Evolutionary conservation across 2,888 invertebrate species (phyloP), one percentile per base, ranked within the genome.

Genomic region (Heterodera filipjevi): DNA sequence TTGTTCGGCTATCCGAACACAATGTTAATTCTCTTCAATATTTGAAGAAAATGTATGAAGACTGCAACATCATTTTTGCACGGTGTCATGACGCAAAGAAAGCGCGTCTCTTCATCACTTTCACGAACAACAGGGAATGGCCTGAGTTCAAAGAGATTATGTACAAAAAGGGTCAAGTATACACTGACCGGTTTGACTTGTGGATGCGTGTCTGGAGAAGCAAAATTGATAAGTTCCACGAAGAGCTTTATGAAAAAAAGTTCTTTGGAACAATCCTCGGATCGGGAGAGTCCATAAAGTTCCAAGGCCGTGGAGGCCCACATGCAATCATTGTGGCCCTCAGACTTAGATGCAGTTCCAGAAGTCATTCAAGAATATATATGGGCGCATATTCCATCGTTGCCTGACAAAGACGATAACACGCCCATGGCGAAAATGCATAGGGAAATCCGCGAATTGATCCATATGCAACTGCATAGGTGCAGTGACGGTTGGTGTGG

Each of bases 221-320:
- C 39, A 72, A 72, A 72, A n/a, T 44, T 8, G 19, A 3, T 35
- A 32, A 39, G 14, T 59, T 72, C 46, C 35, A 39, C 22, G 3
- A 35, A 1, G 53, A 53, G 3, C 44, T 72, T 3, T 33, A 72
- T n/a, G 39, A 72, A 5, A 33, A 44, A 3, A 2, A 39, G 3
- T 53, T 72, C 32, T 72, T 72, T 44, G 73, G 73, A 6, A 72
- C 16, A 1, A 44, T 72, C 2, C 73, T 44, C 32, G 73, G 73
- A 0, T 72, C 32, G 6, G 73, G 53, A 22, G 39, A 72, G n/a
- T 53, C 53, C 2, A 39, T 72, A 46, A 46, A 72, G n/a, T 72
- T 72, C 33, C 71, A 71, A 71, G 49, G 49, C 14, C 44, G 71
- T 30, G 71, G 71, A 6, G 71, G 71, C 19, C 73, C 73, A 22